Base-by-base conservation (phyloP, 2,888 invertebrate species). In the Eretmocerus hayati region DNA sequence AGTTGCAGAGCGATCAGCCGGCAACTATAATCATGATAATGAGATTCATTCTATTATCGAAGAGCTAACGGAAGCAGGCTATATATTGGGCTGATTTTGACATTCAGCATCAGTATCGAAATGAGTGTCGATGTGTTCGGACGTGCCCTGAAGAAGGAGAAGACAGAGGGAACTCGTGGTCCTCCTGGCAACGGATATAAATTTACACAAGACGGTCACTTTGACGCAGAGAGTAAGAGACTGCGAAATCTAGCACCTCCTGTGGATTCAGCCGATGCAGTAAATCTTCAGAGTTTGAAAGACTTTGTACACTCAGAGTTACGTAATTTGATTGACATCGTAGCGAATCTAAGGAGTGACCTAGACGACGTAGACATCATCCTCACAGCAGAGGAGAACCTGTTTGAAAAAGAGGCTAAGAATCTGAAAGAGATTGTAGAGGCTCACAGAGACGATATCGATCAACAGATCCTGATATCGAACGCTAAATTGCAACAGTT, bases 211-310 rank as follows among this genome's bases (percentile, higher is more conserved):
- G 47, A 53, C 31, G 43, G 43, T 30, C 36, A 53, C 11, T 56
- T 53, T 31, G 41, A 53, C 33, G 20, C 53, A 26, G 22, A 48
- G 20, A 30, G 50, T 19, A 56, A 41, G 22, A 23, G 22, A 48
- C 31, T 56, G 9, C 46, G 50, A 26, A 54, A 54, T 38, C 26
- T 52, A 13, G 44, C 37, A 13, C 18, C 42, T 13, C 38, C 43
- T 8, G 20, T 40, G 20, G 8, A 46, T n/a, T 6, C 26, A 11
- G 11, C 13, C 4, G 37, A 37, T 37, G 37, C 37, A 3, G 20
- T 37, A 3, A 37, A 19, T 19, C 20, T 9, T 11, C 13, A 13
- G 20, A 20, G 5, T 13, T 20, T 37, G 5, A 20, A 33, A 33
- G n/a, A 33, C 5, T 15, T 33, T 13, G 15, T 33, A 5, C 5